A percentile compares a stretch with the other conserved stretches of the same genome.
Evolutionary conservation across 1,140 invertebrate genomes (phyloP).

Genomic region (Solen grandis): DNA sequence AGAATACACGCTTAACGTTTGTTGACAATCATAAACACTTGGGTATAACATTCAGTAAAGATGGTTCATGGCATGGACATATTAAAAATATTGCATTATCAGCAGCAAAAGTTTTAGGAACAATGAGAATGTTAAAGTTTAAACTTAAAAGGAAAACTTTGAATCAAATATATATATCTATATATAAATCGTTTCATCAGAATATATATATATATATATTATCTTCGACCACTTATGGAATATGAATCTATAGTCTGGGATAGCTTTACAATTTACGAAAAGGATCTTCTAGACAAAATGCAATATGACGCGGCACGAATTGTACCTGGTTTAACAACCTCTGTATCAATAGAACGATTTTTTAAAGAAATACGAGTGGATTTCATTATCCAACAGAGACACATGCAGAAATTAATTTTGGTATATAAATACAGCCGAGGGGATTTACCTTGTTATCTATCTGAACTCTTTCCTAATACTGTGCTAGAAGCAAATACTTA

Average conservation of each 20-base stretch:
- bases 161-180: conserved; percentile 15
- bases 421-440: too few relatives aligned
- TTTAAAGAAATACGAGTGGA: conserved; percentile 25
- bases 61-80: conserved; percentile 19
- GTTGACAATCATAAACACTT: conserved; percentile 9
- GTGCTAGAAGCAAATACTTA: too few relatives aligned
- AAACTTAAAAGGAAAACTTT: conserved; percentile 6
- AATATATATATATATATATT: too few relatives aligned
- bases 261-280: conserved; percentile 13
- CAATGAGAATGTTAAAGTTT: conserved; percentile 20
- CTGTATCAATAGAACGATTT: conserved; percentile 17
- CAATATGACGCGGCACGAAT: conserved; percentile 32
- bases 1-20: not conserved
- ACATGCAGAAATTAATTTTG: conserved; percentile 19
- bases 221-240: conserved; percentile 19
- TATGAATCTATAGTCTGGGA: conserved; percentile 25
- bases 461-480: too few relatives aligned
- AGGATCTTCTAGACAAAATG: conserved; percentile 8
- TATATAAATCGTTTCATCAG: too few relatives aligned
- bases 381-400: conserved; percentile 1
- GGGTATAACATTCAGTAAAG: conserved; percentile 17
- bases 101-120: not conserved
- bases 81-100: conserved; percentile 4
- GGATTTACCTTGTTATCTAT: too few relatives aligned
- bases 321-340: conserved; percentile 20